Evolutionary conservation across 2,888 invertebrate genomes (phyloP), one percentile per base, ranked within the genome.

Genomic region (Andrena bicolor): DNA sequence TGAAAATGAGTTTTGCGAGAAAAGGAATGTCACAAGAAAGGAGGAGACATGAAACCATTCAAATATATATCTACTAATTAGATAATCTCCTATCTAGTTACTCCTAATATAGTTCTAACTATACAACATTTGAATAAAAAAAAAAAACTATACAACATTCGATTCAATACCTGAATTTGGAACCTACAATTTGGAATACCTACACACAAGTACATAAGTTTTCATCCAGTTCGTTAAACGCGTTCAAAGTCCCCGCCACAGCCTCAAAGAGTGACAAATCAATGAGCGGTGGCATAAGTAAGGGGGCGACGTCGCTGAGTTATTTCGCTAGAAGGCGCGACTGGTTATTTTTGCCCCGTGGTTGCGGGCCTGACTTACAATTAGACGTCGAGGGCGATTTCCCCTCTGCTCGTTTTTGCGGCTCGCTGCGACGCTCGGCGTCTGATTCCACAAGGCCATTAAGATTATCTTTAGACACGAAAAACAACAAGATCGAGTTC

Each of bases 391-490:
- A 81, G 76, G 75, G 70, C 58, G 75, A 61, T 48, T 73, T 78
- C 63, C 73, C 60, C 68, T 48, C 72, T 76, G 73, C 80, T 86
- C 76, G 76, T 88, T 86, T 88, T 83, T 85, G 83, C 75, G 61
- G 66, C 41, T 28, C 76, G 81, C 61, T 75, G 80, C 69, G 83
- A 76, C 82, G 85, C 77, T 70, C 74, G 26, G 70, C 79, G 71
- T 76, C 86, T 80, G 79, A 86, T 88, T 72, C 77, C 75, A 56
- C 81, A 61, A 79, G 79, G 76, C 86, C 82, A 81, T 86, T 86
- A 86, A 84, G 83, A 88, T 89, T 90, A 90, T 90, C 89, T 87
- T 90, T 85, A 87, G 87, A 81, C 56, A 65, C 28, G 64, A 76
- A 82, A 80, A 83, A 76, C 69, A 65, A 77, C 74, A 64, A 88